Base-by-base conservation (phyloP, 2,797 vertebrate genomes). In the Xyrichtys novacula region DNA sequence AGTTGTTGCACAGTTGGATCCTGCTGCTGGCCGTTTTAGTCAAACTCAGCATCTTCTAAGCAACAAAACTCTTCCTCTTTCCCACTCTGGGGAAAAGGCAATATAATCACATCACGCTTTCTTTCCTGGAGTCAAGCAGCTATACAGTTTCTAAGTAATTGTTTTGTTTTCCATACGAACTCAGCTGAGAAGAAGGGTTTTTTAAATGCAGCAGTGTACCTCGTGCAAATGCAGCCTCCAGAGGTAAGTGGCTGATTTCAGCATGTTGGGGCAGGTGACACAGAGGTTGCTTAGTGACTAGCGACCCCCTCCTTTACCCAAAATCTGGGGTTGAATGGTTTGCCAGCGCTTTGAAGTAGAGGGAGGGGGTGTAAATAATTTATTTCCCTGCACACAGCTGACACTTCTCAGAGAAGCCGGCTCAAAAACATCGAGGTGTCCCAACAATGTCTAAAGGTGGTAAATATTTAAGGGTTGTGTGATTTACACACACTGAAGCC, bases 341-440 rank as follows among this genome's bases (percentile, higher is more conserved):
- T 92, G 85, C 86, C 84, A 84, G 84, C 72, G 80, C 89, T 93
- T 94, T 93, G 90, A 94, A 93, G 93, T 91, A 73, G 84, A 87
- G 85, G 80, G 81, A 78, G 80, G 78, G 83, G 74, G 85, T 89
- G 85, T 94, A 89, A 93, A 94, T 93, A 88, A 93, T 93, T 93
- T 85, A 93, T 93, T 91, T 93, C 69, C 62, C 85, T 74, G 85
- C 79, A 69, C 84, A 72, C 85, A 85, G 89, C 85, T 86, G 86
- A 91, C 87, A 87, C 85, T 74, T 86, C 82, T 89, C 82, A n/a
- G 63, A 80, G 74, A 72, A 84, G 76, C 71, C 52, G 31, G 85
- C 87, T 89, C 78, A 68, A 86, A 86, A 88, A 85, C 88, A 85
- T 79, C 44, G 57, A 87, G 79, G 75, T 79, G 84, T 86, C 83